Conservation (phyloP, 2,797 vertebrate genomes). For the Arctocebus calabarensis region DNA sequence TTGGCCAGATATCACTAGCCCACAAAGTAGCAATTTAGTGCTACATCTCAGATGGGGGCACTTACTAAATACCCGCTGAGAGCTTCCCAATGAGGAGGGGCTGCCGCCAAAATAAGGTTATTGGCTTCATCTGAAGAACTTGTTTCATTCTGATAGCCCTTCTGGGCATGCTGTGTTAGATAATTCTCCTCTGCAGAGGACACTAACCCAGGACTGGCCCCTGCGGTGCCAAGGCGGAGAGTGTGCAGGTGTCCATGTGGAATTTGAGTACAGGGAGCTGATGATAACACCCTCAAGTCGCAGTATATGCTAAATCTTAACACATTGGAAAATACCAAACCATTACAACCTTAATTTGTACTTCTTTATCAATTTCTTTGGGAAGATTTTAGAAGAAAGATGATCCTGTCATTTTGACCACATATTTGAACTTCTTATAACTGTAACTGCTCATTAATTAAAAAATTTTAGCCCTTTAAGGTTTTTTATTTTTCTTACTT, state of each 20-base stretch:
- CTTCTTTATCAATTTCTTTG: not conserved
- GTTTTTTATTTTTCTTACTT: not conserved
- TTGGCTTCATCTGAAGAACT: not conserved
- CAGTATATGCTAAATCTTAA: not conserved
- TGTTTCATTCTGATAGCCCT: not conserved
- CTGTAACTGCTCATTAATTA: not conserved
- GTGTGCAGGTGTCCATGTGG: rapidly evolving
- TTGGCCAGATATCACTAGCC: not conserved
- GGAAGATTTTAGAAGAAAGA: not conserved
- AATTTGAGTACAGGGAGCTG: not conserved
- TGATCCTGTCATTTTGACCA: not conserved
- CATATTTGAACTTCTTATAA: not conserved
- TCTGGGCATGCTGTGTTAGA: not conserved
- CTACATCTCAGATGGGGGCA: not conserved
- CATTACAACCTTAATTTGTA: not conserved
- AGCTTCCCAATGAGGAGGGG: not conserved
- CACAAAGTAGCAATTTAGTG: not conserved
- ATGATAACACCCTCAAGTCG: not conserved
- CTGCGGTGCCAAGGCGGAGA: too few species aligned
- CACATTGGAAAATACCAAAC: not conserved
- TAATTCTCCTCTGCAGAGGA: not conserved
- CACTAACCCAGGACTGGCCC: not conserved
- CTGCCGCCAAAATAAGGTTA: rapidly evolving
- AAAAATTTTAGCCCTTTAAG: not conserved
- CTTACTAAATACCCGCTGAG: not conserved